Conservation (phyloP, 2,113 vertebrate species). For the Bujurquina vittata region DNA sequence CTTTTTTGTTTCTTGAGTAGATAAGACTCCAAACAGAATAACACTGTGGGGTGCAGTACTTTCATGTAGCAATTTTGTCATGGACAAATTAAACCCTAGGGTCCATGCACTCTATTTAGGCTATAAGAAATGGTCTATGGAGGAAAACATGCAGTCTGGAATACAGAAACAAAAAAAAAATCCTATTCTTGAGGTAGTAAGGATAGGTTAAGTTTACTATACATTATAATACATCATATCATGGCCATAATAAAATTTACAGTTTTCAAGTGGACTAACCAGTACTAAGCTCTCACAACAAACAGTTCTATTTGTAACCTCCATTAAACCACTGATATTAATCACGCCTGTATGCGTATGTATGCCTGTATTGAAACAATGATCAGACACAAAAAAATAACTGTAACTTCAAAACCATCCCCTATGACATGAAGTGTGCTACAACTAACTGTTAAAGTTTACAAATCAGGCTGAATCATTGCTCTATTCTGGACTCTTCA, state of each 20-base stretch:
- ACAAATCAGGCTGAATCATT: not conserved
- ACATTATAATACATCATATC: not conserved
- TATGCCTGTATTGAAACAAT: not conserved
- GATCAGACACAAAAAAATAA: not conserved
- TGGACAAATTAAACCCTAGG: not conserved
- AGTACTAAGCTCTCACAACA: not conserved
- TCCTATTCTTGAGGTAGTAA: not conserved
- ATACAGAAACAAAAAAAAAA: not conserved
- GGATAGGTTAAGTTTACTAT: not conserved
- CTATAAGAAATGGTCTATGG: not conserved
- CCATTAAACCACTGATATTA: not conserved
- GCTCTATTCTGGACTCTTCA: not conserved
- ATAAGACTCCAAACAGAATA: constrained; percentile 18
- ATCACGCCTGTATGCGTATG: not conserved
- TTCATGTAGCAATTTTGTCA: constrained; percentile 33
- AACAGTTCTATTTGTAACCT: not conserved
- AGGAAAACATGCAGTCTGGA: not conserved
- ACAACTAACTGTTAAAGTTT: not conserved
- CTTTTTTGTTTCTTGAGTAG: constrained; percentile 24
- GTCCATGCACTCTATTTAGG: constrained; percentile 5
- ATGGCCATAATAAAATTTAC: not conserved
- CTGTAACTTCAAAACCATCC: not conserved
- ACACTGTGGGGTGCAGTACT: constrained; percentile 14
- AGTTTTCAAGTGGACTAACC: not conserved
- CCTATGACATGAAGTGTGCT: not conserved